Evolutionary conservation across 2,888 invertebrate species (phyloP), one percentile per base, ranked within the genome.

Genomic region (Tetanocera ferruginea): DNA sequence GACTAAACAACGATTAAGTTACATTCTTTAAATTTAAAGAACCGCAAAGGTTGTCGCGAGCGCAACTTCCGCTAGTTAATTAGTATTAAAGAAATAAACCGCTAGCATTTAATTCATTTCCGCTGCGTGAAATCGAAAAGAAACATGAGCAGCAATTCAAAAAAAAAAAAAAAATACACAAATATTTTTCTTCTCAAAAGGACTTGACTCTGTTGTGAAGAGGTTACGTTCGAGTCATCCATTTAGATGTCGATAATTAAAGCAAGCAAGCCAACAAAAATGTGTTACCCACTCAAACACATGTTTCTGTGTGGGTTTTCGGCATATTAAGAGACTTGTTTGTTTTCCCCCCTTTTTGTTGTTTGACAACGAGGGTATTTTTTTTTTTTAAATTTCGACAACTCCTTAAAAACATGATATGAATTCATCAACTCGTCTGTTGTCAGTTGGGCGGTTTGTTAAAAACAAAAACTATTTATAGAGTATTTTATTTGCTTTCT

Each of bases 341-440:
- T 5, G 37, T 0, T n/a, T n/a, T n/a, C n/a, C n/a, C n/a, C 14
- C 14, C 14, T 43, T 43, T 43, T 11, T 14, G 43, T 37, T 43
- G 43, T 3, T 11, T 43, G 43, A 11, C 43, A 11, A 11, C 43
- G 43, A 11, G 70, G 70, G 37, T 14, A 51, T 70, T 76, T 28
- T 60, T 14, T 34, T 14, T 43, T 49, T 76, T 49, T 31, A 43
- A 43, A 43, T 43, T 43, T 43, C 11, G 43, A 3, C 49, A 66
- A 9, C 66, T 51, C 52, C 52, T 66, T 55, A 25, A 57, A 25
- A 23, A 19, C 19, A 69, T 76, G 76, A 51, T 69, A 76, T 31
- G 69, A 70, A 60, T 70, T 49, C 49, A 67, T 70, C 69, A 76
- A 67, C 66, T 67, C n/a, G 23, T 60, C 25, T 28, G 11, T 43